Evolutionary conservation across 1,140 invertebrate species (phyloP).

Genomic region (Bombus affinis): DNA sequence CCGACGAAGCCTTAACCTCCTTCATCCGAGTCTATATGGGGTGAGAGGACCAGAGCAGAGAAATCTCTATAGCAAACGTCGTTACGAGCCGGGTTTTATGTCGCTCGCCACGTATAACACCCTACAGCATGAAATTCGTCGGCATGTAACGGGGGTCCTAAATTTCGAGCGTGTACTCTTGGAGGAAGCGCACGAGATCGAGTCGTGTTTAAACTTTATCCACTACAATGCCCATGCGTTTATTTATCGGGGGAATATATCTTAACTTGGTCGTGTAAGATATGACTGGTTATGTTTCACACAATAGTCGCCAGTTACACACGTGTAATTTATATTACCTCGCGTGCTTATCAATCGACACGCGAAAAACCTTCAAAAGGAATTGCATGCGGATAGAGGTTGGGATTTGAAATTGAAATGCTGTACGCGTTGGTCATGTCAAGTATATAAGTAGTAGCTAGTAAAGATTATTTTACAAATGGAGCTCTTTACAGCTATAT

Average conservation of each 20-base stretch:
- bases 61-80: conserved; percentile 72
- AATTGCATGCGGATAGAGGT: background rate
- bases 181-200: conserved; percentile 42
- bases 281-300: conserved; percentile 31
- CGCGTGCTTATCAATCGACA: background rate
- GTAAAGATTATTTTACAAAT: background rate
- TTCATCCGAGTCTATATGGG: conserved; percentile 53
- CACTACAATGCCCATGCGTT: conserved; percentile 5
- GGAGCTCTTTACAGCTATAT: background rate
- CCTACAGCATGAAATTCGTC: conserved; percentile 61
- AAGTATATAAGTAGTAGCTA: background rate
- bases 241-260: conserved; percentile 36
- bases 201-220: conserved; percentile 38
- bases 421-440: background rate
- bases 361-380: too few relatives aligned
- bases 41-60: conserved; percentile 64
- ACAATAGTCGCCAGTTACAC: background rate
- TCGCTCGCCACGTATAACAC: conserved; percentile 73
- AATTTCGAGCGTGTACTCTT: conserved; percentile 49
- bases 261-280: conserved; percentile 18
- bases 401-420: background rate
- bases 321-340: conserved; percentile 23
- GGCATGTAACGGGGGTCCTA: conserved; percentile 60
- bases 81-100: conserved; percentile 73
- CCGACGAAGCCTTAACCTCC: conserved; percentile 44